Base-by-base conservation (phyloP, 2,113 vertebrate genomes). In the Ictalurus furcatus region DNA sequence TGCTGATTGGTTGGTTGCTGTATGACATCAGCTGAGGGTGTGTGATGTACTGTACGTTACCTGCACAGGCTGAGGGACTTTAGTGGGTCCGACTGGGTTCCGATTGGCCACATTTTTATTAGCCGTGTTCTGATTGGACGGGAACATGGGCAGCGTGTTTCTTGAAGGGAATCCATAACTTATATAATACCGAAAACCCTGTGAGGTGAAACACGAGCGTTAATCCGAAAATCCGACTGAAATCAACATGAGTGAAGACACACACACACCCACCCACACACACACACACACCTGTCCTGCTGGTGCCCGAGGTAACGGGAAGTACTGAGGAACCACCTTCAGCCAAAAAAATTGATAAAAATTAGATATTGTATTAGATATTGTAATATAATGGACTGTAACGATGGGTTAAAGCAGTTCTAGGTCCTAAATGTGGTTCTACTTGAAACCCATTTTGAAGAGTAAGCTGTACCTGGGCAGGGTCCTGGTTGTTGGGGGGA, bases 31-130 rank as follows among this genome's bases (percentile, higher is more conserved):
- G 16, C 25, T 6, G 14, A 6, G 65, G 14, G 8, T 52, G 44
- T 80, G 17, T 65, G 23, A 44, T 2, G 25, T 25, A 30, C 28
- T 1, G 13, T 30, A 88, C 54, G 40, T 88, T 44, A 96, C 96
- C 95, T 96, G 95, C 84, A 94, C 91, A 74, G 95, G 95, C 58
- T 94, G 94, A 86, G 94, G 95, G 84, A 88, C 93, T 88, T 92
- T 93, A n/a, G 94, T 95, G 9, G 92, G 80, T 82, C 91, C 9
- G 0, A 34, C 67, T 30, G 67, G 67, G n/a, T 71, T 71, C 67
- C 34, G 67, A 71, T 71, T 71, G 6, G 52, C 54, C 1, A 92
- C 90, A 90, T 92, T 94, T 88, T 92, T 94, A 85, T 93, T 93
- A 6, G 40, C 67, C 6, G 93, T 90, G 91, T 92, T 95, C 71